Percentiles rank a stretch among this genome's conserved stretches.
Conservation (phyloP, 2,113 vertebrate genomes). For the Scomber scombrus region DNA sequence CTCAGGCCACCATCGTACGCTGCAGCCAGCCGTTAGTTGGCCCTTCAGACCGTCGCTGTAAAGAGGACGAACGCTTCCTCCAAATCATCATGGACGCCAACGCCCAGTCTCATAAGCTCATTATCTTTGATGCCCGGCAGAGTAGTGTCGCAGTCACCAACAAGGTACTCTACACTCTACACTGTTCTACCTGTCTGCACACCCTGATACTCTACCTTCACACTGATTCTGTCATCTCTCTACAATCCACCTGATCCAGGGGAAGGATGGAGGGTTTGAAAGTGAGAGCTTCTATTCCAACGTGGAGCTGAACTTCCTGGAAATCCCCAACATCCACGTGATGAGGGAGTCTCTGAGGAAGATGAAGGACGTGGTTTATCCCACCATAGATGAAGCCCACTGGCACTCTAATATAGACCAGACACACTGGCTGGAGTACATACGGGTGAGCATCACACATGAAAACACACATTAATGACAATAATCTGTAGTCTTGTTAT, state of each 20-base stretch:
- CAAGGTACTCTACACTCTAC: slow-evolving; percentile 85
- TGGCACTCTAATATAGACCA: slow-evolving; percentile 94
- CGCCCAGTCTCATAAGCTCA: slow-evolving; percentile 96
- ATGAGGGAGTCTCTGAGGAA: slow-evolving; percentile 97
- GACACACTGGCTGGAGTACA: slow-evolving; percentile 97
- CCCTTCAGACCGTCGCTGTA: slow-evolving; percentile 92
- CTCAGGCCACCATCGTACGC: slow-evolving; percentile 94
- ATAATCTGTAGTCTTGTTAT: no score
- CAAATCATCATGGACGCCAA: slow-evolving; percentile 98
- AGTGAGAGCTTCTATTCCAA: slow-evolving; percentile 93
- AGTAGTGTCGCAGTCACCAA: slow-evolving; percentile 91
- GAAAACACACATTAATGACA: no score
- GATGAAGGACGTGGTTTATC: slow-evolving; percentile 94
- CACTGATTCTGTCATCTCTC: not conserved
- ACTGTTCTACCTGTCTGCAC: not conserved
- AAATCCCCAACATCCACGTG: slow-evolving; percentile 98
- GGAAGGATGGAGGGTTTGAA: slow-evolving; percentile 96
- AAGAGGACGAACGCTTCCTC: slow-evolving; percentile 96
- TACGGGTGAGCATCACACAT: slow-evolving; percentile 86
- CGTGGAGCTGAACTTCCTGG: slow-evolving; percentile 92
- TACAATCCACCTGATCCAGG: slow-evolving; percentile 74
- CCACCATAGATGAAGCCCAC: slow-evolving; percentile 90
- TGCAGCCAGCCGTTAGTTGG: slow-evolving; percentile 95
- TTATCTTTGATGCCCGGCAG: slow-evolving; percentile 95
- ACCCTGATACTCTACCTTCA: not conserved